A percentile compares a stretch with the other conserved stretches of the same genome.
Conservation (phyloP, 2,797 vertebrate genomes). For the Taenioides sp. region DNA sequence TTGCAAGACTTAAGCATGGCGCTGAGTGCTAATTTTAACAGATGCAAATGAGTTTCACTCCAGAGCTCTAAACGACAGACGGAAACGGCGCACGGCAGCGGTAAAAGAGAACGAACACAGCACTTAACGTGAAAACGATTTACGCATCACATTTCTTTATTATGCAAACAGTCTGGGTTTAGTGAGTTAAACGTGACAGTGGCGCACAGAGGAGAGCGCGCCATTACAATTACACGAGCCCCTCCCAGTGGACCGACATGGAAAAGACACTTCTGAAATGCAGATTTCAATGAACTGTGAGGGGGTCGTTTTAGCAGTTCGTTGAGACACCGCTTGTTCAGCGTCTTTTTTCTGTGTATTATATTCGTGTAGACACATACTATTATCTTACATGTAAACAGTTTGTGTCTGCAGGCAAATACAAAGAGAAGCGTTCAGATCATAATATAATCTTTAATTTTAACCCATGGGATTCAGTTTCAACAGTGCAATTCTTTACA, state of each 20-base stretch:
- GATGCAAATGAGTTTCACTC: not conserved
- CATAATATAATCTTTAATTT: slow-evolving; percentile 79
- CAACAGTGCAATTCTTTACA: slow-evolving; percentile 86
- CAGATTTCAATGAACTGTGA: too few species aligned
- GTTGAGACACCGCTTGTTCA: too few species aligned
- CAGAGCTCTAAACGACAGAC: not conserved
- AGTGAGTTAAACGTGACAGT: not conserved
- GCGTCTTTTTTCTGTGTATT: not conserved
- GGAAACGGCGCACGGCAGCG: not conserved
- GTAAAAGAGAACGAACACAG: not conserved
- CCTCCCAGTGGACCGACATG: slow-evolving; percentile 50
- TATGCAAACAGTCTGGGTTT: not conserved
- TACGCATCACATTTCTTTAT: not conserved
- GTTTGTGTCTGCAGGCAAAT: not conserved
- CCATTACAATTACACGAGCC: slow-evolving; percentile 3
- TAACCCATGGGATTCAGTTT: slow-evolving; percentile 80
- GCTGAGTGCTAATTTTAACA: not conserved
- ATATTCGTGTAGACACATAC: not conserved
- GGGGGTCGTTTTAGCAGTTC: too few species aligned
- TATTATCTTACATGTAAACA: not conserved
- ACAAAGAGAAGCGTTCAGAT: slow-evolving; percentile 16
- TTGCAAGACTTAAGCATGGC: not conserved
- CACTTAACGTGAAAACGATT: not conserved
- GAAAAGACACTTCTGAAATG: not conserved
- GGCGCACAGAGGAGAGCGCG: not conserved